Conservation (phyloP, 2,113 vertebrate genomes). For the Ia io region DNA sequence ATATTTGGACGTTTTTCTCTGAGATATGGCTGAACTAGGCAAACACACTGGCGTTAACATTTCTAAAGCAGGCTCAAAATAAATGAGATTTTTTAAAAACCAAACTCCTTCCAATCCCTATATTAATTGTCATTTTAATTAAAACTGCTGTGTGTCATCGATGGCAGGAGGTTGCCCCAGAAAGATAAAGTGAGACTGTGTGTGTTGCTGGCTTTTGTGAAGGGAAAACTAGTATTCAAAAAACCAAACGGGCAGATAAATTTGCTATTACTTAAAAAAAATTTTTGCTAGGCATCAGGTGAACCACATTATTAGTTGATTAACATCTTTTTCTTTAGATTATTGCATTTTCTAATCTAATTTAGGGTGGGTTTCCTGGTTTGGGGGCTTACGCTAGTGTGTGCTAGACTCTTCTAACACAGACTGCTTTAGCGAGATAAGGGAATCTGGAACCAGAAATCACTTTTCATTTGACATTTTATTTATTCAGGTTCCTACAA, state of each 20-base stretch:
- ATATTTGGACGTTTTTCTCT: constrained; percentile 63
- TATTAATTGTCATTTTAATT: constrained; percentile 65
- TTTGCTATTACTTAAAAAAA: not conserved
- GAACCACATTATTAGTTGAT: not conserved
- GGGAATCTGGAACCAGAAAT: not conserved
- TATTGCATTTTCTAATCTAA: not conserved
- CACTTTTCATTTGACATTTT: constrained; percentile 36
- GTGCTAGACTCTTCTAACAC: not conserved
- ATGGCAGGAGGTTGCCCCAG: constrained; percentile 34
- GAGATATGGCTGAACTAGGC: not conserved
- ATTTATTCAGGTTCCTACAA: constrained; percentile 18
- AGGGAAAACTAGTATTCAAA: not conserved
- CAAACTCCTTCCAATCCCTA: not conserved
- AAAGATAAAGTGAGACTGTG: constrained; percentile 21
- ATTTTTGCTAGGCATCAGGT: not conserved
- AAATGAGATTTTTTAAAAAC: constrained; percentile 1
- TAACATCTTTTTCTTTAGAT: not conserved
- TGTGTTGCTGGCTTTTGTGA: constrained; percentile 1
- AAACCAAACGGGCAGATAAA: not conserved
- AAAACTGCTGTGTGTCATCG: constrained; percentile 44
- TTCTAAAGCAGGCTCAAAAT: constrained; percentile 64
- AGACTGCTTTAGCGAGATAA: constrained; percentile 14
- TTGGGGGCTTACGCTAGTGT: not conserved
- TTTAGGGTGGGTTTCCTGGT: not conserved
- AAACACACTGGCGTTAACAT: constrained; percentile 55